Conservation (phyloP, 2,888 invertebrate genomes). For the Stomorhina lunata region DNA sequence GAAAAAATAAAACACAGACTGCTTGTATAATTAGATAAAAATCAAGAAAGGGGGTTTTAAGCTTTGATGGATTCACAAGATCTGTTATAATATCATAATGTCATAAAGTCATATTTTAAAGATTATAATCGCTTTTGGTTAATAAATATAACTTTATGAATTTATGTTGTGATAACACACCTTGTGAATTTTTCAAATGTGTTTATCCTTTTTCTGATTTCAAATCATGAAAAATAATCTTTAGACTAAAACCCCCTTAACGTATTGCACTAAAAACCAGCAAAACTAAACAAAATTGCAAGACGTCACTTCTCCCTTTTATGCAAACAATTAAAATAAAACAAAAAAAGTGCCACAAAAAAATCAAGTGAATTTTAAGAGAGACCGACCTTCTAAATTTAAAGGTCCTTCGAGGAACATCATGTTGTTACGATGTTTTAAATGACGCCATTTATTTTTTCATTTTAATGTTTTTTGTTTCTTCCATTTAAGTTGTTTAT, state of each 20-base stretch:
- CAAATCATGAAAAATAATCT: too few relatives aligned
- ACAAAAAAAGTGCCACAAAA: slow-evolving; percentile 69
- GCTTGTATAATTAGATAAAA: slow-evolving; percentile 20
- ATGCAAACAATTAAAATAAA: slow-evolving; percentile 1
- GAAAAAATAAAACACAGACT: slow-evolving; percentile 27
- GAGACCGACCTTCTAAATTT: not conserved
- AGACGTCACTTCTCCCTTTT: slow-evolving; percentile 52
- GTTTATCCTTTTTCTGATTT: too few relatives aligned
- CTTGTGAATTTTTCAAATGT: too few relatives aligned
- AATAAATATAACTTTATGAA: too few relatives aligned
- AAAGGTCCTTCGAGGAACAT: not conserved
- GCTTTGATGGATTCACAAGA: too few relatives aligned
- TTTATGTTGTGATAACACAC: too few relatives aligned
- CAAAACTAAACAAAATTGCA: slow-evolving; percentile 43
- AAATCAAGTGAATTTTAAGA: slow-evolving; percentile 55
- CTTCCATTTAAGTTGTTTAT: not conserved
- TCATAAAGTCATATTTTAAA: too few relatives aligned
- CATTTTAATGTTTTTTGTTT: slow-evolving; percentile 22
- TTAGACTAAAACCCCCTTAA: too few relatives aligned
- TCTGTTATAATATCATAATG: too few relatives aligned
- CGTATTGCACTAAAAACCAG: slow-evolving; percentile 31
- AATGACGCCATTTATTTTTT: slow-evolving; percentile 46
- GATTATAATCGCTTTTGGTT: too few relatives aligned
- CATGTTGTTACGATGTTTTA: slow-evolving; percentile 19
- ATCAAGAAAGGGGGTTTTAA: too few relatives aligned